These are phyloP conservation scores for Sebastes kiyomatsui DNA, from an alignment of 2,797 vertebrate genomes.

Conservation along the genomic window DNA sequence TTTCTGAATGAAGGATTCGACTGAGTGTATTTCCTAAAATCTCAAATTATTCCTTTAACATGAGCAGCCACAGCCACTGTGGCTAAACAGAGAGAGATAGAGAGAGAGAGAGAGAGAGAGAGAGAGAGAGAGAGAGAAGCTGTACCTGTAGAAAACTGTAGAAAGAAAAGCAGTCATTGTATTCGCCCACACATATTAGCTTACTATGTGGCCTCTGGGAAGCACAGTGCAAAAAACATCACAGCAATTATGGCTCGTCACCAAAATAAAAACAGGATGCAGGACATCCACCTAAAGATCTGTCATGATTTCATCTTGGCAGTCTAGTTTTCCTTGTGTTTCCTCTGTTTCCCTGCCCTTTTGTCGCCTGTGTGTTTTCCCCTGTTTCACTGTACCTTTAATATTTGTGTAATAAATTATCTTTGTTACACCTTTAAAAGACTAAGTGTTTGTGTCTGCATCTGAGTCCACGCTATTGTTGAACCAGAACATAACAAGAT, in stretches of 20 bases:
- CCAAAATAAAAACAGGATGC: slow-evolving; percentile 2
- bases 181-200: background rate
- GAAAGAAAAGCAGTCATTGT: background rate
- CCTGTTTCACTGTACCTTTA: too few species aligned
- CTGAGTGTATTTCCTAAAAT: background rate
- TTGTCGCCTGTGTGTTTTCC: too few species aligned
- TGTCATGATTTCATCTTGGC: too few species aligned
- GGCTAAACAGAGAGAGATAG: background rate
- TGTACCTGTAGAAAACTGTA: background rate
- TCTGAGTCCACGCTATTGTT: too few species aligned
- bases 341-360: background rate
- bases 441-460: too few species aligned
- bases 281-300: background rate
- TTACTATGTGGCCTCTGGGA: background rate
- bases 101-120: background rate
- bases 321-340: too few species aligned
- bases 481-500: background rate
- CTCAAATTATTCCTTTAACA: background rate
- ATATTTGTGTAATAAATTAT: too few species aligned
- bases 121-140: background rate
- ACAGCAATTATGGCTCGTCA: background rate
- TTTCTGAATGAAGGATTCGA: slow-evolving; percentile 25
- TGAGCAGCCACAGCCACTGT: background rate
- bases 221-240: background rate
- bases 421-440: too few species aligned